A percentile compares a stretch with the other conserved stretches of the same genome.
These are phyloP conservation scores for Amiota minor DNA, from an alignment of 2,888 invertebrate genomes.

Conservation along the genomic window DNA sequence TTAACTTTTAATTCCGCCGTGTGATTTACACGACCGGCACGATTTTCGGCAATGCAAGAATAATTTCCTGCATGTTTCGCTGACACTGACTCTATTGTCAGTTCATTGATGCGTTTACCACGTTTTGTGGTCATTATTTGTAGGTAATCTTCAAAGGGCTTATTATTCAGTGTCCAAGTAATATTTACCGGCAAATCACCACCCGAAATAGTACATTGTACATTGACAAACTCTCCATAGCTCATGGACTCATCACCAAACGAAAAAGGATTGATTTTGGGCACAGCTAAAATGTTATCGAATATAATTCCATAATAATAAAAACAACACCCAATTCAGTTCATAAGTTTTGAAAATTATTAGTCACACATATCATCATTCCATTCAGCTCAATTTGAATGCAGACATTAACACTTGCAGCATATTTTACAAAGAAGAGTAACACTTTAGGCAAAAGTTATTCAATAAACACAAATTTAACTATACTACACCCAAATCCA, in stretches of 20 bases:
- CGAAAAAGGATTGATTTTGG: slow-evolving; percentile 83
- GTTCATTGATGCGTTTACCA: slow-evolving; percentile 75
- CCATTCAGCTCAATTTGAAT: slow-evolving; percentile 13
- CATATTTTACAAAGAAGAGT: background rate
- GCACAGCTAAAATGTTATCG: slow-evolving; percentile 76
- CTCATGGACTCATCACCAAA: slow-evolving; percentile 84
- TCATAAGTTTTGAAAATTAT: background rate
- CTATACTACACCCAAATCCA: slow-evolving; percentile 53
- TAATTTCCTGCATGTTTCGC: slow-evolving; percentile 84
- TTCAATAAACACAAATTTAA: slow-evolving; percentile 11
- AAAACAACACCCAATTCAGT: background rate
- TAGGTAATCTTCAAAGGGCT: slow-evolving; percentile 71
- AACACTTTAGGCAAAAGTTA: background rate
- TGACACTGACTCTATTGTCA: slow-evolving; percentile 81
- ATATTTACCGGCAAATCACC: slow-evolving; percentile 79
- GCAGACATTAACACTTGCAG: slow-evolving; percentile 28
- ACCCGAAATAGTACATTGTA: slow-evolving; percentile 75
- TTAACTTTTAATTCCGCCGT: slow-evolving; percentile 83
- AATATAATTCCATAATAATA: background rate
- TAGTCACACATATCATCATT: background rate
- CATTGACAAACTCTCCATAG: slow-evolving; percentile 78
- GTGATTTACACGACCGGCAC: slow-evolving; percentile 81
- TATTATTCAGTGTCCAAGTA: slow-evolving; percentile 77
- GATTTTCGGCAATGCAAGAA: slow-evolving; percentile 83
- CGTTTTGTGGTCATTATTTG: slow-evolving; percentile 70